These are phyloP conservation scores for Chaenodraco wilsoni DNA, from an alignment of 2,797 vertebrate genomes.

Conservation along the genomic window DNA sequence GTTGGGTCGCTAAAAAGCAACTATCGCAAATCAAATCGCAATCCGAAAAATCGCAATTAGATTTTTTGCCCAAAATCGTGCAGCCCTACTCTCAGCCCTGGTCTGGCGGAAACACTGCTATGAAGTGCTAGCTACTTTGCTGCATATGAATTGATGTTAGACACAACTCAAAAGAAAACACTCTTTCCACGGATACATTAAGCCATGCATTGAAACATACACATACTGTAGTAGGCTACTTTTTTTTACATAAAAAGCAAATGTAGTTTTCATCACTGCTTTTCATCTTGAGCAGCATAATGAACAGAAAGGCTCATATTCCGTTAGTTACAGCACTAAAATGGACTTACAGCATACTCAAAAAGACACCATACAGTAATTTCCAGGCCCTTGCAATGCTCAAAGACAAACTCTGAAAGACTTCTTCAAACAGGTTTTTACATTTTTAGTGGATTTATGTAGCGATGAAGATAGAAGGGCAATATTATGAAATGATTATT, in stretches of 20 bases:
- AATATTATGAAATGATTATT: constrained; percentile 12
- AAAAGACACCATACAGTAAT: constrained; percentile 23
- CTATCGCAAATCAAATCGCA: too few species aligned
- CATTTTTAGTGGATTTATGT: constrained; percentile 16
- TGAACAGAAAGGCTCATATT: constrained; percentile 23
- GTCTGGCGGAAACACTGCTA: too few species aligned
- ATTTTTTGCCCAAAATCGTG: too few species aligned
- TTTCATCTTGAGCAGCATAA: constrained; percentile 45
- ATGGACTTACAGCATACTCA: constrained; percentile 28
- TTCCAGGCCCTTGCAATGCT: constrained; percentile 20
- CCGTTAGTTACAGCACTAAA: constrained; percentile 15
- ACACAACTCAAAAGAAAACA: constrained; percentile 41
- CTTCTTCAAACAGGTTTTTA: constrained; percentile 15
- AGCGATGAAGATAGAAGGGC: neutral
- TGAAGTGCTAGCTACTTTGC: constrained; percentile 25
- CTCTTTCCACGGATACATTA: constrained; percentile 32
- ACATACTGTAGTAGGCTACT: neutral
- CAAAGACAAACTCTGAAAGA: constrained; percentile 30
- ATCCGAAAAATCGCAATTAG: too few species aligned
- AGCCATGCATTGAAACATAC: constrained; percentile 33
- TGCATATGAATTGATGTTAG: constrained; percentile 41
- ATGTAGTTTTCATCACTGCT: constrained; percentile 37
- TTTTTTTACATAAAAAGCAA: constrained; percentile 9
- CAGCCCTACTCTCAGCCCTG: too few species aligned
- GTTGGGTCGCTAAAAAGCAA: too few species aligned